Evolutionary conservation across 2,797 vertebrate species (phyloP).

Genomic region (Tragelaphus eurycerus): DNA sequence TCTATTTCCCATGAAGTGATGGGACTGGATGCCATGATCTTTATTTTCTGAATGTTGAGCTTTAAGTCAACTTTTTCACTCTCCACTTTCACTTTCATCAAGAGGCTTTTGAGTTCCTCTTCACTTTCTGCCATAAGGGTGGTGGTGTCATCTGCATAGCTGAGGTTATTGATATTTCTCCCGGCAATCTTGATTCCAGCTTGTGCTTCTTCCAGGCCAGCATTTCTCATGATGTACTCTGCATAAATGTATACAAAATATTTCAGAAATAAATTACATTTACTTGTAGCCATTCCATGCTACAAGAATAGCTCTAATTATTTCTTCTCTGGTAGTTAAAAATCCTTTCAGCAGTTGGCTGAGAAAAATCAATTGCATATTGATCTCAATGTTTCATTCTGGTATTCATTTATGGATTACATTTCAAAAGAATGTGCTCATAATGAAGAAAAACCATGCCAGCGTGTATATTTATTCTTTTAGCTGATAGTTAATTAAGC

Average conservation of each 20-base stretch:
- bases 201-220: no score
- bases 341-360: neutral
- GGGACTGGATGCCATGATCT: no score
- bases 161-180: no score
- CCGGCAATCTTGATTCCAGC: no score
- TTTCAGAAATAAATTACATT: neutral
- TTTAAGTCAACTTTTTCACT: no score
- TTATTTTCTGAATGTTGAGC: no score
- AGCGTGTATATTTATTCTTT: neutral
- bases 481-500: neutral
- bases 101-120: no score
- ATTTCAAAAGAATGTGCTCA: neutral
- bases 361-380: slow-evolving; percentile 2
- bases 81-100: no score
- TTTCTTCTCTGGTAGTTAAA: neutral
- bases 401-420: neutral
- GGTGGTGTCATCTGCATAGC: no score
- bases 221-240: no score
- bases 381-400: neutral
- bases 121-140: no score
- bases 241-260: neutral
- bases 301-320: neutral
- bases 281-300: neutral
- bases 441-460: neutral
- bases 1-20: no score